Base-by-base conservation (phyloP, 2,888 invertebrate species). In the Drosophila subsilvestris region DNA sequence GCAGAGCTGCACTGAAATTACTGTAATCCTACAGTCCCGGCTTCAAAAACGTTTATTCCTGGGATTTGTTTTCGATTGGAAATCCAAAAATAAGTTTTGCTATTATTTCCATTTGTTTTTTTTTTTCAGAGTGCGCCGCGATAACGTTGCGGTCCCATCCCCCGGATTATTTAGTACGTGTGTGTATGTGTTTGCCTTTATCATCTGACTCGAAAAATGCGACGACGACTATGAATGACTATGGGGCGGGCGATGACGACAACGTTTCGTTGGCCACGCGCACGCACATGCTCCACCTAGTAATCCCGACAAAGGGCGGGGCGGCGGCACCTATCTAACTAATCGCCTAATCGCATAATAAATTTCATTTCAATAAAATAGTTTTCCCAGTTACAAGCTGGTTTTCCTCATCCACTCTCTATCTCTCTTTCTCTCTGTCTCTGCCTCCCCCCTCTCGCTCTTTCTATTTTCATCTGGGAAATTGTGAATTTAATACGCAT, bases 101-200 rank as follows among this genome's bases (percentile, higher is more conserved):
- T 20, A n/a, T 9, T 48, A 42, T 62, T 20, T 37, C 2, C 17
- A 25, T 32, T 37, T 49, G 47, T 48, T 78, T 78, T 78, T 43
- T 17, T 67, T 53, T 51, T 43, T 27, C 6, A 37, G 27, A 20
- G 20, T 12, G 17, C 60, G 68, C 59, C 63, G 83, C 83, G 74
- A 80, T 78, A 75, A 80, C 76, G 47, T 44, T 47, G 76, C 74
- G 75, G 66, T 7, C 37, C 43, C 37, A 56, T 22, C 37, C 29
- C 29, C 12, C 43, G 51, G 45, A 58, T 72, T 73, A 47, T 49
- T 14, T 51, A 43, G 18, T 57, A 49, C 29, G 49, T 56, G 55
- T 56, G 76, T 74, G 74, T 76, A 62, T 76, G 68, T 83, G 70
- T 53, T 59, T 62, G 68, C 54, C 81, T 80, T 78, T 80, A 80